A percentile compares a stretch with the other conserved stretches of the same genome.
Evolutionary conservation across 2,888 invertebrate genomes (phyloP).

Genomic region (Ashinkailepas kermadecensis): DNA sequence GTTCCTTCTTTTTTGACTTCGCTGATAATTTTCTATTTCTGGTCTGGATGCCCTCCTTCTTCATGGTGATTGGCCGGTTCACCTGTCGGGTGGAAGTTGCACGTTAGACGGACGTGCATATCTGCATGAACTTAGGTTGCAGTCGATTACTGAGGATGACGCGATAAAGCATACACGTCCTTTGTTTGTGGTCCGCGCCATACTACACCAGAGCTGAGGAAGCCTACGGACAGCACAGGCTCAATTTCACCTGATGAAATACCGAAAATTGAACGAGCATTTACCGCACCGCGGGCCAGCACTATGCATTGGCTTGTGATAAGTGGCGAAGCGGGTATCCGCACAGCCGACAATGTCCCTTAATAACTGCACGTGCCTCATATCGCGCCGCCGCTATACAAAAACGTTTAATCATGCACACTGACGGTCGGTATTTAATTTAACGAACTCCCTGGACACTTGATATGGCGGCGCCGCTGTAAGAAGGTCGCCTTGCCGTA

Average conservation of each 20-base stretch:
- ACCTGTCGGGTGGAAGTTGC: conserved; percentile 25
- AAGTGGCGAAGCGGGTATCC: conserved; percentile 15
- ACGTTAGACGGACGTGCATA: neutral
- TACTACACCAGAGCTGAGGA: neutral
- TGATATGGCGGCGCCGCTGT: neutral
- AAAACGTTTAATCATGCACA: conserved; percentile 17
- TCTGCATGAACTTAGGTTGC: too few species aligned
- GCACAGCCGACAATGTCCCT: neutral
- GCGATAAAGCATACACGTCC: neutral
- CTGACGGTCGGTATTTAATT: neutral
- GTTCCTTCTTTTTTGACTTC: conserved; percentile 34
- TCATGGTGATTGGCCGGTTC: conserved; percentile 34
- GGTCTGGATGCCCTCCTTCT: conserved; percentile 35
- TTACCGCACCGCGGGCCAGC: neutral
- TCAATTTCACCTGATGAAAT: conserved; percentile 19
- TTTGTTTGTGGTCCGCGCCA: neutral
- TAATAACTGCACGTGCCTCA: conserved; percentile 16
- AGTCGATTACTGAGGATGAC: neutral
- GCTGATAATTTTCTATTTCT: conserved; percentile 34
- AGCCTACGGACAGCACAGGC: neutral
- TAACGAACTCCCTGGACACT: neutral
- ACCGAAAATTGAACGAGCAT: conserved; percentile 8
- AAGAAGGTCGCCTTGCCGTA: too few species aligned
- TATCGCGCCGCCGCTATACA: neutral
- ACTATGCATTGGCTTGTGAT: conserved; percentile 10